Percentiles rank a stretch among this genome's conserved stretches.
phyloP scores from a whole-genome alignment of 92 coral and sea anemone genomes.

The Phenganax subtilis region DNA sequence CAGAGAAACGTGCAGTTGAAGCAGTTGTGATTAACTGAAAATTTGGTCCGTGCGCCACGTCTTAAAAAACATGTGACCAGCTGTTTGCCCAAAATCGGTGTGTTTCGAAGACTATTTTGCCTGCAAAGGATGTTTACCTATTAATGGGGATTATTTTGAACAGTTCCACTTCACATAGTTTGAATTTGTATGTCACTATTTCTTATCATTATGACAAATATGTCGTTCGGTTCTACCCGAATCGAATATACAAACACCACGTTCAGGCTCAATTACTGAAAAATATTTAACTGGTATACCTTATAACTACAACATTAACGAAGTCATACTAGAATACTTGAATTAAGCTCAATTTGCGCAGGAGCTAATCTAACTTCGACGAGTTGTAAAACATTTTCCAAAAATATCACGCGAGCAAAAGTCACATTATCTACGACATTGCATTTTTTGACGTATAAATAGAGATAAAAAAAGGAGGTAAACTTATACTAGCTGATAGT shows the following conservation, averaged over 20 bases:
- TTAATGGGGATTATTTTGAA: neutral
- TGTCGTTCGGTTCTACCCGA: neutral
- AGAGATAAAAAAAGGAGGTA: conserved; percentile 7
- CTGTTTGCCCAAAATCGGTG: neutral
- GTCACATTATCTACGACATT: neutral
- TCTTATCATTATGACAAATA: neutral
- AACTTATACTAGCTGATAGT: neutral
- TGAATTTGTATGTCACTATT: conserved; percentile 1
- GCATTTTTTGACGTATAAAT: neutral
- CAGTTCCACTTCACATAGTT: conserved; percentile 7
- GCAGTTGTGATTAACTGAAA: neutral
- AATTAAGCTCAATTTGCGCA: too few relatives aligned
- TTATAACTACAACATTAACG: too few relatives aligned
- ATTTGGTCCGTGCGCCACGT: neutral
- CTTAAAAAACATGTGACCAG: neutral
- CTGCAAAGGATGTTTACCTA: conserved; percentile 20
- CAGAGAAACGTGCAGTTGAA: neutral
- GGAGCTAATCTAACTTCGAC: too few relatives aligned
- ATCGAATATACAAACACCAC: too few relatives aligned
- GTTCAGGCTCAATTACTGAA: too few relatives aligned
- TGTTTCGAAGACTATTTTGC: neutral
- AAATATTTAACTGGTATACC: too few relatives aligned
- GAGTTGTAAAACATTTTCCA: too few relatives aligned
- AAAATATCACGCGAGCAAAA: too few relatives aligned
- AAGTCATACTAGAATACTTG: too few relatives aligned